A percentile compares a stretch with the other conserved stretches of the same genome.
Conservation (phyloP, 2,797 vertebrate genomes). For the Garrulus glandarius region DNA sequence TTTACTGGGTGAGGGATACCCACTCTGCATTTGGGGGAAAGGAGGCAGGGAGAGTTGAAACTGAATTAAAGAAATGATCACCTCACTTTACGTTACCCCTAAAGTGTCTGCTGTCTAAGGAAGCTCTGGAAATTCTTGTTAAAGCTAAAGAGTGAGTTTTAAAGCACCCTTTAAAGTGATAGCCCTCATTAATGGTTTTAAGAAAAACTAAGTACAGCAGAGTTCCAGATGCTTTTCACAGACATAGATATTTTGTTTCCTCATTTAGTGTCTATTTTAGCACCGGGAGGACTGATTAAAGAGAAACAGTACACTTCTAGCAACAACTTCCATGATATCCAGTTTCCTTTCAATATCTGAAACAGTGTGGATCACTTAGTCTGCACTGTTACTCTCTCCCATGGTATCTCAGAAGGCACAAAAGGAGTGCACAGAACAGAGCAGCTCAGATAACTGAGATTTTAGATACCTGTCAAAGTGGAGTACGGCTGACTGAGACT, state of each 20-base stretch:
- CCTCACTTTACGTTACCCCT: not conserved
- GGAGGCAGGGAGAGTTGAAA: not conserved
- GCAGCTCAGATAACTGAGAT: conserved; percentile 21
- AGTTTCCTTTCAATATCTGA: conserved; percentile 25
- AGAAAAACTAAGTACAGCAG: not conserved
- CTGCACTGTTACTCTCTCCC: not conserved
- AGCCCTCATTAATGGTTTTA: not conserved
- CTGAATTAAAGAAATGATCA: not conserved
- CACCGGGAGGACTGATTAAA: not conserved
- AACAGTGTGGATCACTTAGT: not conserved
- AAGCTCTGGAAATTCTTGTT: not conserved
- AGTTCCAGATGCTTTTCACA: conserved; percentile 4
- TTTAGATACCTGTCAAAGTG: not conserved
- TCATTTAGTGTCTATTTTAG: not conserved
- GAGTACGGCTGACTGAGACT: not conserved
- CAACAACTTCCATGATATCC: not conserved
- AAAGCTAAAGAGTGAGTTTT: not conserved
- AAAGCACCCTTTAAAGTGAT: not conserved
- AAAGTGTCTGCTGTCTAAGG: not conserved
- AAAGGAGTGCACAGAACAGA: not conserved
- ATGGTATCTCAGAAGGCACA: conserved; percentile 9
- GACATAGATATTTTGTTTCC: not conserved
- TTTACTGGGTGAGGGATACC: not conserved
- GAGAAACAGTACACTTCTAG: not conserved
- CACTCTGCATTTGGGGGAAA: not conserved